Conservation (phyloP, 2,113 vertebrate species). For the Leptodactylus fuscus region DNA sequence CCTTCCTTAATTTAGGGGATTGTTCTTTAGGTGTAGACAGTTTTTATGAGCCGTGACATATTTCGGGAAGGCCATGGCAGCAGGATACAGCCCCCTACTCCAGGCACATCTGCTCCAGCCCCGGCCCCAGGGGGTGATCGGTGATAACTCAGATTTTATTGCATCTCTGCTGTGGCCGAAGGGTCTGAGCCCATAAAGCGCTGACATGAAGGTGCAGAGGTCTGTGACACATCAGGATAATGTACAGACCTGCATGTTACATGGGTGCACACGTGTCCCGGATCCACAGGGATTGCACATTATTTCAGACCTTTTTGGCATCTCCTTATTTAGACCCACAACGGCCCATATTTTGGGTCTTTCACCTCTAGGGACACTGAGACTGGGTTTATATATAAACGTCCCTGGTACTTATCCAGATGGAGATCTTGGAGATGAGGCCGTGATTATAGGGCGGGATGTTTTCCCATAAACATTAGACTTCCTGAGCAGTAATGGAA, state of each 20-base stretch:
- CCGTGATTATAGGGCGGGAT: too few relatives aligned
- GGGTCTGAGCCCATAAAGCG: slow-evolving; percentile 7
- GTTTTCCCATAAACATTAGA: too few relatives aligned
- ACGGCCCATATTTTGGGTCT: too few relatives aligned
- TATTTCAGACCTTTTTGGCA: too few relatives aligned
- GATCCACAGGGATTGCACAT: too few relatives aligned
- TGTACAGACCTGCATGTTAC: not conserved
- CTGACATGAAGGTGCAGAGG: slow-evolving; percentile 8
- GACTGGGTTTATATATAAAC: too few relatives aligned
- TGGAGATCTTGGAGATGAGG: too few relatives aligned
- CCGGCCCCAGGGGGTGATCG: not conserved
- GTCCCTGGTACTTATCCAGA: too few relatives aligned
- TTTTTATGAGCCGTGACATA: not conserved
- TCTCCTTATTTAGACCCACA: too few relatives aligned
- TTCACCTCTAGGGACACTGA: too few relatives aligned
- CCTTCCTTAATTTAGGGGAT: not conserved
- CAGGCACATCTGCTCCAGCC: not conserved
- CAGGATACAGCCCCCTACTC: not conserved
- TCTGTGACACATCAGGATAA: not conserved
- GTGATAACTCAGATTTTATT: not conserved
- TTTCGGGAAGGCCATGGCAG: not conserved
- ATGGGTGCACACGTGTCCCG: not conserved
- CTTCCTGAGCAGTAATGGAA: too few relatives aligned
- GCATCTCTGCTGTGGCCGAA: not conserved
- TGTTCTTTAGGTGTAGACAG: too few relatives aligned